Evolutionary conservation across 1,140 invertebrate species (phyloP), one percentile per base, ranked within the genome.

Genomic region (Drosophila eugracilis): DNA sequence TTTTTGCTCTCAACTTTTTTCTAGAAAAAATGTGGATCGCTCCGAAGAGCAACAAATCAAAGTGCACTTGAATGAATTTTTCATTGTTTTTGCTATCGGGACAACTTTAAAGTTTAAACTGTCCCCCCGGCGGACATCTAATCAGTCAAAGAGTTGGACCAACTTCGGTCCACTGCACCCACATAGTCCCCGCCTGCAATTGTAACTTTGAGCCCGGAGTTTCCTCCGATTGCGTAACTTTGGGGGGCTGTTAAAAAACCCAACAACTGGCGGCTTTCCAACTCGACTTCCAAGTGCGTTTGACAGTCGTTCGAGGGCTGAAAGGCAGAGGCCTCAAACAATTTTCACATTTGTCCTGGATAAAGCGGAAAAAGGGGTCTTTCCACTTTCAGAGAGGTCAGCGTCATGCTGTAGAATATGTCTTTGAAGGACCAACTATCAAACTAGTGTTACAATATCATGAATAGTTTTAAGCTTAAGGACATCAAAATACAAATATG

Each of bases 131-230:
- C 22, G 66, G 39, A 34, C 66, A 58, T 69, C 67, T 80, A 86
- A 85, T 86, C 81, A 86, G 67, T 85, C 81, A 86, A 81, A 81
- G 55, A 73, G 63, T 63, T 34, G 44, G 15, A 57, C 63, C 47
- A 77, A 81, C 50, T 86, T 66, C 62, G 10, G 39, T 41, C n/a
- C 17, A 50, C 26, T 59, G 28, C 62, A 48, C 41, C 15, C 59
- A 28, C 30, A 50, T 24, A 48, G 24, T 17, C 17, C 15, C 34
- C 22, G 34, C 58, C 34, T 58, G 54, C 63, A 71, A 66, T 86
- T 80, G 81, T 70, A 80, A 77, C 62, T 86, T 84, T 77, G 24
- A 32, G 17, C 50, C 66, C 45, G 45, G 41, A 73, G 41, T 48
- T 60, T 37, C 47, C 39, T 62, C 47, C 45, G 48, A 71, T 84